A percentile compares a stretch with the other conserved stretches of the same genome.
Evolutionary conservation across 2,113 vertebrate genomes (phyloP).

Genomic region (Lophius piscatorius): DNA sequence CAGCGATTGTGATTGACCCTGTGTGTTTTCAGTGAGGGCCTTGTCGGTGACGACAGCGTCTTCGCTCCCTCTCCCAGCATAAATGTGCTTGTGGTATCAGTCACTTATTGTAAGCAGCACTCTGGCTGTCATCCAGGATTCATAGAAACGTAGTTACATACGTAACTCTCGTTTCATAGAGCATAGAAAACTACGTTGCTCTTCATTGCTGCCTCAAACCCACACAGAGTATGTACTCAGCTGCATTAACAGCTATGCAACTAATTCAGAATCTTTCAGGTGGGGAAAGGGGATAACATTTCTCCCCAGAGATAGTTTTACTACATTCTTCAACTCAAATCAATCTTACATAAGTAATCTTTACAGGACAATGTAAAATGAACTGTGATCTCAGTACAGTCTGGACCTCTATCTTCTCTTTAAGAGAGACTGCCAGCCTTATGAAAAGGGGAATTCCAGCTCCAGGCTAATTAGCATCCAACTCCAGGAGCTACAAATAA

Average conservation of each 20-base stretch:
- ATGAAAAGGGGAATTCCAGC: slow-evolving; percentile 56
- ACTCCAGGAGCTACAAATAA: slow-evolving; percentile 30
- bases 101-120: no score
- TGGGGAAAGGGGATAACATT: slow-evolving; percentile 3
- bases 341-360: slow-evolving; percentile 33
- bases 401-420: slow-evolving; percentile 25
- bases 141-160: no score
- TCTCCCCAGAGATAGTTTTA: slow-evolving; percentile 25
- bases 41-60: no score
- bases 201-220: slow-evolving; percentile 10
- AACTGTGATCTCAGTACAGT: slow-evolving; percentile 32
- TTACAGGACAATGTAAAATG: slow-evolving; percentile 40
- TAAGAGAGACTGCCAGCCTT: slow-evolving; percentile 16
- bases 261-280: slow-evolving; percentile 28
- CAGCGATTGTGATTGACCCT: no score
- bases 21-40: no score
- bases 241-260: slow-evolving; percentile 1
- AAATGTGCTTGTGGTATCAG: no score
- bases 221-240: slow-evolving; percentile 17
- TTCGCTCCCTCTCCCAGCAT: no score
- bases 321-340: slow-evolving; percentile 24
- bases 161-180: no score
- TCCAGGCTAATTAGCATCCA: slow-evolving; percentile 61
- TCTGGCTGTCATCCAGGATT: no score
- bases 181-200: slow-evolving; percentile 2